phyloP scores from a whole-genome alignment of 2,888 invertebrate genomes.

The Drosophila peninsularis region DNA sequence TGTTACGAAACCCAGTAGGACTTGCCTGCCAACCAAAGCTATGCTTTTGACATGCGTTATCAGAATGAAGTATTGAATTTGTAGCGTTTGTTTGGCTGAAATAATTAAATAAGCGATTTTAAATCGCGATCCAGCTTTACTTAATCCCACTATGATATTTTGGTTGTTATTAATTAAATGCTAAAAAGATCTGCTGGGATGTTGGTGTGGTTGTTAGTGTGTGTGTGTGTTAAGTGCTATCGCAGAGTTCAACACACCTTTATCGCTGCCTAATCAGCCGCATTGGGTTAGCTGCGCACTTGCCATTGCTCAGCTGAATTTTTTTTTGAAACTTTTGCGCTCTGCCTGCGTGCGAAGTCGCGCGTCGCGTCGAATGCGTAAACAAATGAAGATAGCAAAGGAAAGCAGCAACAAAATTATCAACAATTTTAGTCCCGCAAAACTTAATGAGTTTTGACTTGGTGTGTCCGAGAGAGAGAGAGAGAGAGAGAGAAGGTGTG shows the following conservation, averaged over 20 bases:
- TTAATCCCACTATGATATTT: not conserved
- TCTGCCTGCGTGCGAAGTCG: conserved; percentile 17
- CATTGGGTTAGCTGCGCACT: conserved; percentile 42
- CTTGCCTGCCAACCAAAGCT: not conserved
- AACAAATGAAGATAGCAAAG: conserved; percentile 64
- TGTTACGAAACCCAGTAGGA: not conserved
- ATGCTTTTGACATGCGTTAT: not conserved
- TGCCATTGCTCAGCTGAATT: conserved; percentile 3
- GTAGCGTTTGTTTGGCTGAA: not conserved
- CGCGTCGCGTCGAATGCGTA: conserved; percentile 49
- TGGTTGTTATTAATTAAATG: not conserved
- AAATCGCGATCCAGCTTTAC: not conserved
- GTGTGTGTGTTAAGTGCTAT: conserved; percentile 37
- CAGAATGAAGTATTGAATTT: not conserved
- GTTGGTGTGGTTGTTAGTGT: not conserved
- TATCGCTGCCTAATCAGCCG: conserved; percentile 61
- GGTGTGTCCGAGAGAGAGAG: not conserved
- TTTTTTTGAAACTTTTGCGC: conserved; percentile 36
- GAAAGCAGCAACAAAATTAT: conserved; percentile 55
- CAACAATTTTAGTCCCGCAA: conserved; percentile 16
- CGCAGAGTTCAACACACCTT: conserved; percentile 71
- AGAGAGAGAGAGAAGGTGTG: not conserved
- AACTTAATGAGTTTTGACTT: conserved; percentile 36
- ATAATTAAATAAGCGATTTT: not conserved
- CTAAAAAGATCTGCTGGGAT: not conserved